Evolutionary conservation across 2,797 vertebrate species (phyloP), one percentile per base, ranked within the genome.

Genomic region (Channallabes apus): DNA sequence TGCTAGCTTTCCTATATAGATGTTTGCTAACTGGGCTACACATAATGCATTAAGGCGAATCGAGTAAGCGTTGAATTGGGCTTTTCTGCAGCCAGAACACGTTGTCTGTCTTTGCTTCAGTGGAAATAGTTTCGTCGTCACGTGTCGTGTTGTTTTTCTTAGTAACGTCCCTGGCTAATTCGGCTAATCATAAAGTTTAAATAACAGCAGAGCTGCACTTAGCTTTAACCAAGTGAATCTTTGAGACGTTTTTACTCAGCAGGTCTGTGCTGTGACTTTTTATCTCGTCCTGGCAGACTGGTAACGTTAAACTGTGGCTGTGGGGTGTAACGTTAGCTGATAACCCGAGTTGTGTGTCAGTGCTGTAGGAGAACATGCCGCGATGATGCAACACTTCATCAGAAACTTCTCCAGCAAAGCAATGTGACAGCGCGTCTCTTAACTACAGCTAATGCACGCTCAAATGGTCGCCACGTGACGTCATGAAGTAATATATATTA

Each of bases 311-410:
- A 24, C 56, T 61, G 76, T 24, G 35, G 32, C 22, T 22, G 15
- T 38, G 15, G 76, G 58, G 76, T 41, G 77, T n/a, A 51, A 51
- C 46, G 46, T 51, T 51, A 79, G 9, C 54, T 56, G 54, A 22
- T 18, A 56, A 9, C 17, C n/a, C 58, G 22, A 35, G 27, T 22
- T 58, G 56, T 38, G 29, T 32, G 32, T 56, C 5, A 76, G 14
- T 76, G 54, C 54, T 59, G 54, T 11, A 35, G 54, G 27, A 38
- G 35, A 77, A 77, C 51, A 32, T 76, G 3, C n/a, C 6, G 5
- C 15, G 14, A 27, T 76, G 73, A 79, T 79, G 58, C 76, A 79
- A 79, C 32, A 14, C 32, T 62, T 41, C 76, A 62, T 61, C 32
- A 61, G 58, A 76, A 51, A 76, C n/a, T 29, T 29, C 22, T 24